Percentiles rank a stretch among this genome's conserved stretches.
phyloP scores from a whole-genome alignment of 30 jellyfish, hydroid and myxozoan genomes.

The Cassiopea andromeda region DNA sequence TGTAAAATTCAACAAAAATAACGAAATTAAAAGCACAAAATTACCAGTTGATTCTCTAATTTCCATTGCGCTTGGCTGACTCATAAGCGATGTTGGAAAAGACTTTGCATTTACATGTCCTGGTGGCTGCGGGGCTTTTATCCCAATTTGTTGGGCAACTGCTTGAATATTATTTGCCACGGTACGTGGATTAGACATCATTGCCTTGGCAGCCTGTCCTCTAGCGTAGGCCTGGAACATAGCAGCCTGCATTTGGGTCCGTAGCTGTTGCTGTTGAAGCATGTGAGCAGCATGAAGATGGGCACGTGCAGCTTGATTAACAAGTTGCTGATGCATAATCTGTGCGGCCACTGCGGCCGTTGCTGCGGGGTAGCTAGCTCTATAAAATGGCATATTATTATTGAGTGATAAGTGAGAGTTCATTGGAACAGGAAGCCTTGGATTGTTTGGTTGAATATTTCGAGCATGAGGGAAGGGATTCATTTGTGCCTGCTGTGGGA shows the following conservation, averaged over 20 bases:
- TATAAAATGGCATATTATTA: constrained; percentile 32
- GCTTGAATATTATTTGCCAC: constrained; percentile 77
- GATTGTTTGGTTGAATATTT: constrained; percentile 27
- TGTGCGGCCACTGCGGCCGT: constrained; percentile 75
- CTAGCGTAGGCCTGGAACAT: constrained; percentile 83
- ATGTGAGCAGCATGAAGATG: constrained; percentile 78
- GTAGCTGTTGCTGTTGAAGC: constrained; percentile 89
- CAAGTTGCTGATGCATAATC: constrained; percentile 50
- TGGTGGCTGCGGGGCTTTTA: constrained; percentile 53
- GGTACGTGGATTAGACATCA: constrained; percentile 83
- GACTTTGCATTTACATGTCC: constrained; percentile 35
- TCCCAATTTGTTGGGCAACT: constrained; percentile 89
- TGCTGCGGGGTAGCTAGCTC: constrained; percentile 57
- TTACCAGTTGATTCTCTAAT: not conserved
- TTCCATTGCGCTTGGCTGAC: constrained; percentile 31
- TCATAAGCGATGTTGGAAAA: constrained; percentile 58
- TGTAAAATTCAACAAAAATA: too few species aligned
- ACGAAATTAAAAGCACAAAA: not conserved
- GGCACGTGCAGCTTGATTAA: constrained; percentile 70
- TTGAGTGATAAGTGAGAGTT: constrained; percentile 42
- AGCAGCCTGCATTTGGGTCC: constrained; percentile 91
- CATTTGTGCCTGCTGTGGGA: constrained; percentile 19
- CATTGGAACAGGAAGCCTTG: constrained; percentile 74
- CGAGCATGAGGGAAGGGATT: constrained; percentile 20
- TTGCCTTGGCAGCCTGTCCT: constrained; percentile 85